phyloP scores from a whole-genome alignment of 2,797 vertebrate species.

The Steatocranus sp. region DNA sequence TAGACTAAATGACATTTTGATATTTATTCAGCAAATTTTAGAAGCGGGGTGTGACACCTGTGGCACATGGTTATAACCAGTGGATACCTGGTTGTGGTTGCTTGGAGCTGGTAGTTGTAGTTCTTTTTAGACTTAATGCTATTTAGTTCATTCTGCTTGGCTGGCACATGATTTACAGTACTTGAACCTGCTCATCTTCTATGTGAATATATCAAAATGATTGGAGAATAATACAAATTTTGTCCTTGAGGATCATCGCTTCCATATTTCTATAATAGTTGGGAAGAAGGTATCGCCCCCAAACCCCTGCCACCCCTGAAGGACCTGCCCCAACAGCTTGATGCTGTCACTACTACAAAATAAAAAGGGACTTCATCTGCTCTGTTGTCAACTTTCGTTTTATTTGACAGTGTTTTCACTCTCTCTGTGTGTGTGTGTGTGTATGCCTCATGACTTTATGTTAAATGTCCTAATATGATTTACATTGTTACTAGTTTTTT shows the following conservation, averaged over 20 bases:
- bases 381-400: conserved; percentile 7
- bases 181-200: background rate
- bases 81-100: background rate
- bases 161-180: background rate
- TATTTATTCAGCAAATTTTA: background rate
- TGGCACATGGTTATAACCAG: background rate
- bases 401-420: background rate
- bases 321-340: background rate
- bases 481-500: background rate
- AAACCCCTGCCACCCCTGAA: background rate
- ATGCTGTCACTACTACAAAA: conserved; percentile 20
- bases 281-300: background rate
- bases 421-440: background rate
- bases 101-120: background rate
- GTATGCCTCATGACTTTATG: background rate
- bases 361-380: conserved; percentile 26
- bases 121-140: background rate
- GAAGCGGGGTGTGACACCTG: background rate
- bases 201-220: background rate
- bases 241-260: background rate
- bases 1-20: background rate
- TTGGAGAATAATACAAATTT: background rate
- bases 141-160: background rate
- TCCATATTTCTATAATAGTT: background rate
- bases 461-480: background rate